Evolutionary conservation across 92 coral and sea anemone genomes (phyloP), one percentile per base, ranked within the genome.

Genomic region (Nematostella vectensis): DNA sequence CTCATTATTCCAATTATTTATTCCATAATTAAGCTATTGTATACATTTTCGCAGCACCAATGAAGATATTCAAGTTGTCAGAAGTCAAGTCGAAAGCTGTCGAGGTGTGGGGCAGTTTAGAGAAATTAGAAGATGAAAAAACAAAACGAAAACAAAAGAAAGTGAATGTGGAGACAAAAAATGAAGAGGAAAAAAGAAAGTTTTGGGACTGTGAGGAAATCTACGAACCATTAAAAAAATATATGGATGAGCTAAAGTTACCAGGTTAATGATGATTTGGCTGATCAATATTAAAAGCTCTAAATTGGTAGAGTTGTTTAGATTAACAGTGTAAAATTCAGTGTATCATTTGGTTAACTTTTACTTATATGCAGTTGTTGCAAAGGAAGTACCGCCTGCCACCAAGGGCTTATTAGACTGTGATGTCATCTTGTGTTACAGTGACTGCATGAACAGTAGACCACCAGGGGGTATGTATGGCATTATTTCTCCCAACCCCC

Each of bases 361-460:
- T n/a, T n/a, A n/a, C n/a, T n/a, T n/a, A n/a, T n/a, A n/a, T n/a
- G n/a, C n/a, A n/a, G n/a, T n/a, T n/a, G n/a, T n/a, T n/a, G n/a
- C n/a, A n/a, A n/a, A n/a, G n/a, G n/a, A n/a, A n/a, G n/a, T n/a
- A n/a, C n/a, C n/a, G n/a, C n/a, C n/a, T n/a, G 64, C 27, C 45
- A 62, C 28, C 11, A 72, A 53, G 13, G 61, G 24, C 42, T 57
- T 87, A 23, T 18, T 72, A 1, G 61, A 74, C 51, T 64, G 83
- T 62, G 88, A 87, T 43, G 19, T 87, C 28, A 82, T 87, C 48
- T 57, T 87, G 55, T 75, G 85, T 48, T 73, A 56, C 45, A 72
- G 78, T 65, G 96, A 87, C 74, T 87, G 96, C 57, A 71, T 82
- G 79, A 80, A 87, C 54, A 72, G 66, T 68, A 58, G 69, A n/a